These are phyloP conservation scores for Bergia sp. DNA, from an alignment of 92 coral and sea anemone species.

Conservation along the genomic window DNA sequence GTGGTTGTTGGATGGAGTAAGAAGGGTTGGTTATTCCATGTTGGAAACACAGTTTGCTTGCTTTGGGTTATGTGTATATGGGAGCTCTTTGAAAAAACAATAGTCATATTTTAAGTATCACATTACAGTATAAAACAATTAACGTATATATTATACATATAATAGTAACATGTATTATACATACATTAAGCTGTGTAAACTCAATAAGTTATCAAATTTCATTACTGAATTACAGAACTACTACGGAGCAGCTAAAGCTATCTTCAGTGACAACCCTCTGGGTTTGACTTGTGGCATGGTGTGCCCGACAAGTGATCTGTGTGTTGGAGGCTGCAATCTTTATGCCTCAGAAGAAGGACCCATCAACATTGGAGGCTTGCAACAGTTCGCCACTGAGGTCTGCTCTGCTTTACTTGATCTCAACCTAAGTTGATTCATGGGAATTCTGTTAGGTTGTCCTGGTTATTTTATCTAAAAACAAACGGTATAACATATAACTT, in stretches of 20 bases:
- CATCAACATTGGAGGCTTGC: constrained; percentile 96
- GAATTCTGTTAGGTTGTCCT: not conserved
- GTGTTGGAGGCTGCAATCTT: constrained; percentile 99
- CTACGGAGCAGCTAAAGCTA: constrained; percentile 97
- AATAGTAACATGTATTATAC: too few species aligned
- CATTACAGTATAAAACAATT: too few species aligned
- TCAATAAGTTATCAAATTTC: too few species aligned
- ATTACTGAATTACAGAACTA: constrained; percentile 66
- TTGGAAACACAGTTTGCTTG: too few species aligned
- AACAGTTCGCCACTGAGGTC: constrained; percentile 99
- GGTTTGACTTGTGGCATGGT: constrained; percentile 99
- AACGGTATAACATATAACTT: not conserved
- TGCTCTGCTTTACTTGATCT: not conserved
- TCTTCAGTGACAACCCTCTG: constrained; percentile 97
- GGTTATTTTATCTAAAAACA: not conserved
- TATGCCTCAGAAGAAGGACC: constrained; percentile 99
- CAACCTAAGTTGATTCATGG: not conserved
- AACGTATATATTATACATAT: too few species aligned
- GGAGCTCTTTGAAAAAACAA: too few species aligned
- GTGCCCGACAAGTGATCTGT: constrained; percentile 97
- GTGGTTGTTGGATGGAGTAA: not conserved
- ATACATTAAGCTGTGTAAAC: too few species aligned
- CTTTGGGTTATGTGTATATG: too few species aligned
- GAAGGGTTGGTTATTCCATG: too few species aligned
- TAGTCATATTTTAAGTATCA: too few species aligned